phyloP scores from a whole-genome alignment of 2,888 invertebrate genomes.

The Scaptodrosophila latifasciaeformis region DNA sequence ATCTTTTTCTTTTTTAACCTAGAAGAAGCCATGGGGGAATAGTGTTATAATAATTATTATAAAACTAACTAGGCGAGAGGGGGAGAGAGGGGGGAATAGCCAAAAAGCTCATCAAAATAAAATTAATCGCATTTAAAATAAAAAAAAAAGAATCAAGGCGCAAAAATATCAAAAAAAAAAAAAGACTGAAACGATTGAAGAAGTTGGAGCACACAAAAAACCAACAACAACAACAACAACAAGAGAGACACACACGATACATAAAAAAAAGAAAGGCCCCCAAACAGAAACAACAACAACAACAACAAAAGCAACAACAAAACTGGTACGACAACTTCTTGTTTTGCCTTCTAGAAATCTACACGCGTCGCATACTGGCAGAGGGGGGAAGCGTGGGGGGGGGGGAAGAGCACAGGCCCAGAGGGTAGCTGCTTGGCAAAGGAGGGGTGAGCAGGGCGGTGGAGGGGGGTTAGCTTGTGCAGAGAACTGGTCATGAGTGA shows the following conservation, averaged over 20 bases:
- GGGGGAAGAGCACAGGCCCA: background rate
- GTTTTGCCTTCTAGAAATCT: slow-evolving; percentile 57
- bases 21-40: no score
- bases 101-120: slow-evolving; percentile 43
- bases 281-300: slow-evolving; percentile 32
- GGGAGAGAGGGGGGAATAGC: no score
- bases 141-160: slow-evolving; percentile 26
- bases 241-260: slow-evolving; percentile 22
- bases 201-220: slow-evolving; percentile 23
- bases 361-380: no score
- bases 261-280: slow-evolving; percentile 48
- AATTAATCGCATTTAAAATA: slow-evolving; percentile 34
- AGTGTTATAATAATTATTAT: no score
- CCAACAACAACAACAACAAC: slow-evolving; percentile 12
- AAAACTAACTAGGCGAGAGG: no score
- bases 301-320: no score
- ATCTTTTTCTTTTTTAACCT: no score
- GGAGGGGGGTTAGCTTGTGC: no score
- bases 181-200: slow-evolving; percentile 12
- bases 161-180: slow-evolving; percentile 13
- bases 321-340: slow-evolving; percentile 70
- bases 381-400: background rate
- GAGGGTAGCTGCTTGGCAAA: background rate
- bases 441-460: no score
- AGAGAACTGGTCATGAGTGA: no score